Evolutionary conservation across 2,113 vertebrate species (phyloP), one percentile per base, ranked within the genome.

Genomic region (Sturnira hondurensis): DNA sequence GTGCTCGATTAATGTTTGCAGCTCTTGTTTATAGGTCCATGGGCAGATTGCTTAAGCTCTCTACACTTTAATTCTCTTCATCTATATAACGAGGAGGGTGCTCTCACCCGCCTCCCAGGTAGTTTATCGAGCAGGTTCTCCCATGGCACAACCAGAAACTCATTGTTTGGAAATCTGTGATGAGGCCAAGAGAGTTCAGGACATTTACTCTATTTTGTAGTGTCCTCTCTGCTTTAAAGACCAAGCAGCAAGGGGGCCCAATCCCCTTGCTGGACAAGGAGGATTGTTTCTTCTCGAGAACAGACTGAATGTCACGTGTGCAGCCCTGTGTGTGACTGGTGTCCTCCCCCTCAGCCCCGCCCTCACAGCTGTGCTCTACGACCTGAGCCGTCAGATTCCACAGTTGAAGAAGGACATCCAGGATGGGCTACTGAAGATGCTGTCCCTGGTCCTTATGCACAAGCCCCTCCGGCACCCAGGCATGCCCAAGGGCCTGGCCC

Each of bases 361-460:
- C 9, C 98, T 99, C 78, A 99, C 99, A 0, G 99, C 99, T 1
- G 99, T 99, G 88, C 98, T 99, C 36, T 99, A 99, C 0, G 99
- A 99, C 98, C 98, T 99, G 98, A 99, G 99, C 96, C 99, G 99
- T 11, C 99, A 99, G 98, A 99, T 99, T 97, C 99, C 99, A 0
- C 99, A 99, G 98, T 97, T 99, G 95, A 99, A 99, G 98, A 99
- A 99, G 96, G 99, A 99, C 96, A 99, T 99, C 97, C 99, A 99
- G 98, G 99, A 99, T 1, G 99, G 99, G 17, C 98, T 99, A 45
- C 98, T 99, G 97, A 99, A 99, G 98, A 99, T 99, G 99, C 99
- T 99, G 1, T 99, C 99, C 1, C 98, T 99, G 84, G 99, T 99
- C 89, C 98, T 99, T 12, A 99, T 99, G 99, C 99, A 99, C 98